Conservation (phyloP, 2,113 vertebrate genomes). For the Pseudois nayaur region DNA sequence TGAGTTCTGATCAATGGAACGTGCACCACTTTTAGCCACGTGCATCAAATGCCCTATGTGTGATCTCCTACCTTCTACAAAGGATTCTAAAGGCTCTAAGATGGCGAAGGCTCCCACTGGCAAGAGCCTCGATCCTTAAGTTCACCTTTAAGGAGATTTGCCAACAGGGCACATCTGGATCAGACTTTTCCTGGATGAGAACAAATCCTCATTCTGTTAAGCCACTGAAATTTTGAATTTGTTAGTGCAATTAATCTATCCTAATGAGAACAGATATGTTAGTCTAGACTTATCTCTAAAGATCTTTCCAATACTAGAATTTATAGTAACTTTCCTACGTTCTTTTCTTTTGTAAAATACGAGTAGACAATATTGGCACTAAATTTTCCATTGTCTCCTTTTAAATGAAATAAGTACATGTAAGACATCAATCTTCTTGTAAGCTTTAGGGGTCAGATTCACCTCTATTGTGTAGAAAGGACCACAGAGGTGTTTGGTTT, state of each 20-base stretch:
- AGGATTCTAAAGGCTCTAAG: not conserved
- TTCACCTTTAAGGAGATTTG: not conserved
- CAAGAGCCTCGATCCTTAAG: not conserved
- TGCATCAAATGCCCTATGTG: not conserved
- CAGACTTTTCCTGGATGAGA: not conserved
- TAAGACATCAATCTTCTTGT: not conserved
- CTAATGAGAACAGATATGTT: not conserved
- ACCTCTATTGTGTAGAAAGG: not conserved
- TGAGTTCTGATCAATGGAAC: not conserved
- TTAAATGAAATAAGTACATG: not conserved
- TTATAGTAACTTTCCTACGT: not conserved
- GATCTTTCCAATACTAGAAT: not conserved
- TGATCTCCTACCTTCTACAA: not conserved
- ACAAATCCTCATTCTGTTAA: not conserved
- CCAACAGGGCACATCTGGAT: not conserved
- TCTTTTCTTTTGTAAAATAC: constrained; percentile 4
- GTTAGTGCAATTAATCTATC: not conserved
- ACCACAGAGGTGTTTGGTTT: not conserved
- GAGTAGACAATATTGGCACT: not conserved
- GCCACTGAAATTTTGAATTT: not conserved
- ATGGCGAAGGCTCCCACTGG: not conserved
- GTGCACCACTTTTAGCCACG: not conserved
- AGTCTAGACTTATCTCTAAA: not conserved
- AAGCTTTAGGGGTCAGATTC: not conserved
- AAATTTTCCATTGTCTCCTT: not conserved